A percentile compares a stretch with the other conserved stretches of the same genome.
These are phyloP conservation scores for Neogobius melanostomus DNA, from an alignment of 2,113 vertebrate genomes.

Conservation along the genomic window DNA sequence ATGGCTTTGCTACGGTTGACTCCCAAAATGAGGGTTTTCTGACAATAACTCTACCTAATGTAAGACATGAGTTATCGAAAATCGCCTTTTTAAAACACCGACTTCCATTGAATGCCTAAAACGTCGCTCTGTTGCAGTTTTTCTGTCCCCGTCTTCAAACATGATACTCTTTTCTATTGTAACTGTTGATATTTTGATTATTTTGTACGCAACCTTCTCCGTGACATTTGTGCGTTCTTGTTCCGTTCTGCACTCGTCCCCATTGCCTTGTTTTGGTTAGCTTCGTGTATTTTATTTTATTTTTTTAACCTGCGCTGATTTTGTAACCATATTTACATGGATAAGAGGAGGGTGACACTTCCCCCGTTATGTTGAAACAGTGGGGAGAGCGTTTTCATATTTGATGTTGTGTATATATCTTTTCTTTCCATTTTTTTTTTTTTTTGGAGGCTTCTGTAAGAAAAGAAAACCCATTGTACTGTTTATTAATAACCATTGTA, in stretches of 20 bases:
- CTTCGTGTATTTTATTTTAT: constrained; percentile 24
- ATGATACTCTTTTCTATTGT: constrained; percentile 69
- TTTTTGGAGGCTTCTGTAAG: constrained; percentile 65
- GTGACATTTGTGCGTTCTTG: constrained; percentile 29
- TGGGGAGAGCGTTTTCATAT: constrained; percentile 30
- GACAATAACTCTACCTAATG: background rate
- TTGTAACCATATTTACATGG: constrained; percentile 45
- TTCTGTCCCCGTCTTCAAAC: constrained; percentile 52
- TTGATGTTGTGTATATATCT: constrained; percentile 66
- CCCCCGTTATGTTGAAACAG: constrained; percentile 39
- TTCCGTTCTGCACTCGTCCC: constrained; percentile 51
- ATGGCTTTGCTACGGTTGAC: no score
- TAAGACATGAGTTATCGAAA: background rate
- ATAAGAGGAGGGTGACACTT: constrained; percentile 48
- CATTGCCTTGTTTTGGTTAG: constrained; percentile 21
- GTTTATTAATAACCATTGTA: constrained; percentile 62
- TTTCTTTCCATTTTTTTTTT: constrained; percentile 40
- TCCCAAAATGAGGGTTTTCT: no score
- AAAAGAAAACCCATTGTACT: constrained; percentile 57
- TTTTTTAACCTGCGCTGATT: constrained; percentile 33
- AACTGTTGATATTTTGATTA: constrained; percentile 71
- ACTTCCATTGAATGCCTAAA: background rate
- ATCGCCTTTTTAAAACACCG: background rate
- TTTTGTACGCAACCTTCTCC: constrained; percentile 55
- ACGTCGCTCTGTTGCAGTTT: background rate